Evolutionary conservation across 2,888 invertebrate species (phyloP), one percentile per base, ranked within the genome.

Genomic region (Heliconius cydno): DNA sequence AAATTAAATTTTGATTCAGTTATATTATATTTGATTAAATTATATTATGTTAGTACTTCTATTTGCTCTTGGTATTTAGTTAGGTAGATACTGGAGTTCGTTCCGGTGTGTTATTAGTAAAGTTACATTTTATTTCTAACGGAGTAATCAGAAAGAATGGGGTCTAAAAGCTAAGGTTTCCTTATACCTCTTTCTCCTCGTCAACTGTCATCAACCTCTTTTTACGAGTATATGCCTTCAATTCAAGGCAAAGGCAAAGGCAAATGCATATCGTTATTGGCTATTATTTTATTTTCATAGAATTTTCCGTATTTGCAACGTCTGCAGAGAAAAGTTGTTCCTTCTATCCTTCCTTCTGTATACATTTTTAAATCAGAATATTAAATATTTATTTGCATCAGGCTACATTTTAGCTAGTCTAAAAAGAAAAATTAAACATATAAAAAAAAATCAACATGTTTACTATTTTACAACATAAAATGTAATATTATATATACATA

Each of bases 1-100:
- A 70, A 70, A 41, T 70, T 70, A 25, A 70, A 70, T 41, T 41
- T 25, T n/a, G 15, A 70, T n/a, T 68, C 0, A 68, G 68, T 68
- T 38, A 68, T 68, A 38, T 38, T 22, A 66, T 22, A 41, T 70
- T 70, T 41, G 41, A n/a, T 70, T 70, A 41, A 38, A 41, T 70
- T 70, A 70, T 19, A 41, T 70, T 70, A 38, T 15, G 7, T 41
- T 70, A 41, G 15, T 7, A 41, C n/a, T 25, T 70, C 13, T 25
- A 41, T 38, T 68, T 68, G 68, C n/a, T 38, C 22, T 38, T 12
- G 38, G 13, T 70, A 70, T 70, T 70, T 70, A 41, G 41, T 70
- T 70, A 41, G 41, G 41, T 9, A 15, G 68, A 41, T 25, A 25
- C n/a, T 13, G 52, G 22, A 22, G 22, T 52, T 22, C 9, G 52